These are phyloP conservation scores for Crotalus viridis DNA, from an alignment of 2,113 vertebrate genomes.

Conservation along the genomic window DNA sequence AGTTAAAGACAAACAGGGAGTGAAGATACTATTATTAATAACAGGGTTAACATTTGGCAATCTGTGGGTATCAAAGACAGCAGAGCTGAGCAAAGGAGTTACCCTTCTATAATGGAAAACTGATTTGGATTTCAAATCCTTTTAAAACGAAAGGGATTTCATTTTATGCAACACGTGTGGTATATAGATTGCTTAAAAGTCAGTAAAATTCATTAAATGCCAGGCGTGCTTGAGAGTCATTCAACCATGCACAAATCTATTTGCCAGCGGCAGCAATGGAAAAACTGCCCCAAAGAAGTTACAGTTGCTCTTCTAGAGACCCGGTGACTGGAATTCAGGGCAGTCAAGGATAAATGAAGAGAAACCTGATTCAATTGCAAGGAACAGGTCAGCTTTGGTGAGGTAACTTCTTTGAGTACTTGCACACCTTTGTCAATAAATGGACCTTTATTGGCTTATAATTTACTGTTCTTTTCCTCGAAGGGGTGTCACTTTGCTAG, in stretches of 20 bases:
- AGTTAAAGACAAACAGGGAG: not conserved
- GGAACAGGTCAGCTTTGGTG: not conserved
- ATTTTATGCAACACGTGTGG: not conserved
- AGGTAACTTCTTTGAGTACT: not conserved
- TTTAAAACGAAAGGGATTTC: not conserved
- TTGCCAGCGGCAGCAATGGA: not conserved
- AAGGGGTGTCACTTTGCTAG: not conserved
- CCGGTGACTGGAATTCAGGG: not conserved
- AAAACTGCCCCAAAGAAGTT: not conserved
- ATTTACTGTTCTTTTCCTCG: not conserved
- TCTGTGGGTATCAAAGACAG: not conserved
- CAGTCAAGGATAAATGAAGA: not conserved
- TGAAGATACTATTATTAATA: not conserved
- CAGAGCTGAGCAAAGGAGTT: not conserved
- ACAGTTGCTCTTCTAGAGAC: not conserved
- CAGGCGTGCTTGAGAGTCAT: not conserved
- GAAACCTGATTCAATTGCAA: not conserved
- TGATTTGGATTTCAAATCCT: not conserved
- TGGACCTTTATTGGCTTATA: not conserved
- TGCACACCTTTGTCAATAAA: not conserved
- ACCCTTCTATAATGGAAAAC: not conserved
- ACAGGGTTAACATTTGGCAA: not conserved
- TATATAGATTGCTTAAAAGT: not conserved
- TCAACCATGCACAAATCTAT: not conserved
- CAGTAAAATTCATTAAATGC: not conserved